Base-by-base conservation (phyloP, 1,140 invertebrate species). In the Scaptomyza hsui region DNA sequence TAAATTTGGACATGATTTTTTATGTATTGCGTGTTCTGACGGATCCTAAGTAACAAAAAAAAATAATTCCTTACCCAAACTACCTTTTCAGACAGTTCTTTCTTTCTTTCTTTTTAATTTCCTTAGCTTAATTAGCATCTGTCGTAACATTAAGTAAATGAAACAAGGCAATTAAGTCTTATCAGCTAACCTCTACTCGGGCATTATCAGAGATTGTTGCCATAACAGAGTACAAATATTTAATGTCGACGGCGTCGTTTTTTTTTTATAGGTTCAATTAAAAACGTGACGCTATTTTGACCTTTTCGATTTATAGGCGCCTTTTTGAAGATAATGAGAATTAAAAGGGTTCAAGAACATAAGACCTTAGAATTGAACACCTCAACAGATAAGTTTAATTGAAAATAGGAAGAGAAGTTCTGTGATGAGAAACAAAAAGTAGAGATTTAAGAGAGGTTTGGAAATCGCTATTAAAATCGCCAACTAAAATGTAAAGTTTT, bases 121-220 rank as follows among this genome's bases (percentile, higher is more conserved):
- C 49, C 7, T 37, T 32, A 19, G 10, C 29, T 16, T 52, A 19
- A 52, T 37, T 51, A 51, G 15, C 32, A 19, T 29, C 32, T 18
- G 49, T 18, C 49, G 16, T 37, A 49, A 29, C 47, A 9, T 16
- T 26, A 53, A 35, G 13, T 19, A 45, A 45, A 47, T 44, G 21
- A 53, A 15, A 56, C 49, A 47, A 3, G n/a, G 53, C 45, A 59
- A 59, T 51, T 49, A 44, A 51, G n/a, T 19, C 35, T 59, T 59
- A 60, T 67, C 55, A 60, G 24, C 37, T 72, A 72, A 72, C 67
- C 77, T 72, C 67, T n/a, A n/a, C n/a, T 65, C 15, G 62, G 69
- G 60, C 48, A 67, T 55, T 79, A 79, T 79, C 76, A 79, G 12
- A 55, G 29, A 39, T 74, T 63, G 56, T 63, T 75, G 77, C 45